Evolutionary conservation across 64 coral and sea anemone genomes (phyloP), one percentile per base, ranked within the genome.

Genomic region (Dendrophyllia cribrosa): DNA sequence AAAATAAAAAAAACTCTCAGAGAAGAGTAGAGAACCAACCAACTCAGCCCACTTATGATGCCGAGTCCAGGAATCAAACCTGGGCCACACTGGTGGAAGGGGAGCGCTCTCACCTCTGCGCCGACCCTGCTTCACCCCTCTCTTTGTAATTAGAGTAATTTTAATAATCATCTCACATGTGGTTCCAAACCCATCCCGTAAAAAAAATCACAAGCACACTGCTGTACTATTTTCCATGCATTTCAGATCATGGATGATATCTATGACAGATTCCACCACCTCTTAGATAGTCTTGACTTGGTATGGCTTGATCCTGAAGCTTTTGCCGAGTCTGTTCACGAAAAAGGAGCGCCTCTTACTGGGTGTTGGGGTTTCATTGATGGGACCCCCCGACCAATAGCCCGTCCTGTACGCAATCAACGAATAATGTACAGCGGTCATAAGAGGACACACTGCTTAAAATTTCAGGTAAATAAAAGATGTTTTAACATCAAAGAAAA

Each of bases 171-270:
- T 87, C 66, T 65, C 66, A 86, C 23, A 72, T 87, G 84, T 87
- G 84, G 84, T 87, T 87, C 44, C 84, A 87, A 87, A 87, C 84
- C 66, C 84, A 87, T 51, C 19, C 10, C 83, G 70, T 70, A 70
- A 46, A 86, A 62, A 62, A 83, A 85, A 64, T 70, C 84, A 58
- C 84, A 87, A 72, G 19, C 66, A 72, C 66, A 72, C 84, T 87
- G 84, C 84, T 87, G 66, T 87, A 87, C 65, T 55, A 55, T 10
- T 55, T 55, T 55, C 52, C 52, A 55, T 55, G 52, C 0, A 55
- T 55, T 55, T 55, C 52, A 55, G 52, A 55, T 55, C 11, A 55
- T 55, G 52, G 52, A 55, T 55, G 52, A 55, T 55, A 55, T 55
- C 52, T 55, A 55, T 55, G 52, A 55, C 52, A 55, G 52, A 55